These are phyloP conservation scores for Turnix velox DNA, from an alignment of 2,113 vertebrate species.

Conservation along the genomic window DNA sequence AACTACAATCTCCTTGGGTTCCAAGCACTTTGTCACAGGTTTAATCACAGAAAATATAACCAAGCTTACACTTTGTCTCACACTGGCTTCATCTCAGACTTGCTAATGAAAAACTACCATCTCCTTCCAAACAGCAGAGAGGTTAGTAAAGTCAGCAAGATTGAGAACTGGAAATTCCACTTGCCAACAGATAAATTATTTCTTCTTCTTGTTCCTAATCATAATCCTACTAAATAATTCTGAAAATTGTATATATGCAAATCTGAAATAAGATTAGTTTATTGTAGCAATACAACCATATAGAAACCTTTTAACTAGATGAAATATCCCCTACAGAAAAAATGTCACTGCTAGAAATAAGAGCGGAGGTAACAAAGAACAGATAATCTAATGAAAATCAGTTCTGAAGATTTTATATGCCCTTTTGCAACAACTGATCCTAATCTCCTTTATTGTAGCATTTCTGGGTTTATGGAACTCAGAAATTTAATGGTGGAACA, in stretches of 20 bases:
- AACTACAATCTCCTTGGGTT: neutral
- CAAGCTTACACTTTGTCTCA: neutral
- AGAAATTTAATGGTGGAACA: too few relatives aligned
- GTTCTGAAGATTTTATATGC: neutral
- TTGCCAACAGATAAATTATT: neutral
- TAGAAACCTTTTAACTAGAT: neutral
- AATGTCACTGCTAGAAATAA: neutral
- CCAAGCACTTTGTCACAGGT: neutral
- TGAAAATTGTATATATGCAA: neutral
- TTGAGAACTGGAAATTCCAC: neutral
- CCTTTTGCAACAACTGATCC: neutral
- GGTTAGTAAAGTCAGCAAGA: neutral
- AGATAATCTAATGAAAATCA: neutral
- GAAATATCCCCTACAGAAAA: neutral
- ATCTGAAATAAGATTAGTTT: neutral
- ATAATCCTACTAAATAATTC: neutral
- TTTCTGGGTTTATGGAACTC: neutral
- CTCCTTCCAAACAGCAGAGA: neutral
- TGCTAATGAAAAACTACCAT: neutral
- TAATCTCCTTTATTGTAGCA: neutral
- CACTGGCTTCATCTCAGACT: neutral
- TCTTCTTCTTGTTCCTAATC: accelerated
- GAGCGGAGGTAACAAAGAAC: neutral
- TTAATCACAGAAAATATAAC: neutral
- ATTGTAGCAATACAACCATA: neutral